Base-by-base conservation (phyloP, 2,113 vertebrate species). In the Laticauda laticaudata region DNA sequence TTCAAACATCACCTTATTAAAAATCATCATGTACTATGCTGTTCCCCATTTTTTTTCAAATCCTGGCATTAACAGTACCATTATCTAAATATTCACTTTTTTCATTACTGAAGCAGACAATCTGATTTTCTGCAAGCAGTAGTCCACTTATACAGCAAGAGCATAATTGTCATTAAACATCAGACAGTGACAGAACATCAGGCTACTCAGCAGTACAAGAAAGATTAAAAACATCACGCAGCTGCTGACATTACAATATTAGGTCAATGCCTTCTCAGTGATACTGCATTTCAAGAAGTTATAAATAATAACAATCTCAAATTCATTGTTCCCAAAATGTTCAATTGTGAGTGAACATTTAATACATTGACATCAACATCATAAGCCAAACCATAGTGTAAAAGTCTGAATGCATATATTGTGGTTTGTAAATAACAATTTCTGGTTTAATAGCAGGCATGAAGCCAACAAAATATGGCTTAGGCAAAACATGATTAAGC, bases 91-190 rank as follows among this genome's bases (percentile, higher is more conserved):
- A 69, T 39, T 21, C 45, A 54, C 24, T 6, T 7, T 57, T 85
- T 85, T 85, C 34, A 92, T 92, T 54, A 45, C 2, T 57, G 64
- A 10, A 57, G 88, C 54, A 92, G 43, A 43, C 8, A 43, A 48
- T 54, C 87, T 23, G 39, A 29, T 85, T 85, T 57, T 29, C 53
- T 90, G 39, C 39, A 92, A 85, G 43, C 48, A 89, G 26, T 14
- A 20, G 4, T 92, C 48, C 43, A 89, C 26, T 34, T 89, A 85
- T 57, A 53, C 24, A 92, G 88, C 4, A 29, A 48, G 64, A 39
- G 11, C 85, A 29, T 51, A 85, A 89, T 20, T 48, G 87, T 54
- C 54, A 92, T 92, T 48, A 86, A 92, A 92, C 87, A 92, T 54
- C 92, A 89, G 64, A 43, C 64, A 56, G 9, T 48, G 39, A 26